Conservation (phyloP, 2,797 vertebrate species). For the Sebastes nivosus region DNA sequence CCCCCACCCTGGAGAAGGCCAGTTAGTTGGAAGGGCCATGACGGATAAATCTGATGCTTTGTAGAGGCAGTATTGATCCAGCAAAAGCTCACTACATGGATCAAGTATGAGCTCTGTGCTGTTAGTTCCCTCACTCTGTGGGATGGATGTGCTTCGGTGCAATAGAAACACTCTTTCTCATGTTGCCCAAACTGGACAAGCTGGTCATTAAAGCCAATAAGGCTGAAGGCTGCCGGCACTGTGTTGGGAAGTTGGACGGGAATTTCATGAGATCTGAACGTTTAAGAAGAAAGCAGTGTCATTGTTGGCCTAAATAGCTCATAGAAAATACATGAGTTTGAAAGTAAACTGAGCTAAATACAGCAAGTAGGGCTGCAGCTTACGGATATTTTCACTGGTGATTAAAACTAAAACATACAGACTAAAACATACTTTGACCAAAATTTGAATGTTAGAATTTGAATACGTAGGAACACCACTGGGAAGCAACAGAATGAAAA, state of each 20-base stretch:
- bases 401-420: too few species aligned
- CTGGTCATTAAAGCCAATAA: slow-evolving; percentile 50
- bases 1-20: slow-evolving; percentile 31
- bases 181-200: slow-evolving; percentile 28
- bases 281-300: neutral
- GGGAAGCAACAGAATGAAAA: too few species aligned
- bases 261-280: slow-evolving; percentile 10
- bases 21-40: slow-evolving; percentile 69
- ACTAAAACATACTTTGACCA: too few species aligned
- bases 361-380: too few species aligned
- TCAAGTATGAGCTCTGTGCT: slow-evolving; percentile 67
- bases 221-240: neutral
- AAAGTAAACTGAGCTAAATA: neutral
- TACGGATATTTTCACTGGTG: too few species aligned
- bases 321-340: neutral
- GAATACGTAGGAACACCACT: too few species aligned
- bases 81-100: slow-evolving; percentile 76
- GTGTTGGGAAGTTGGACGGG: neutral
- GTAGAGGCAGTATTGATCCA: slow-evolving; percentile 79
- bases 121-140: slow-evolving; percentile 39
- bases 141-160: slow-evolving; percentile 49
- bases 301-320: neutral
- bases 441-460: too few species aligned
- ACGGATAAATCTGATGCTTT: slow-evolving; percentile 78
- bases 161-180: slow-evolving; percentile 28